phyloP scores from a whole-genome alignment of 2,797 vertebrate species.

The Paedocypris micromegethes region DNA sequence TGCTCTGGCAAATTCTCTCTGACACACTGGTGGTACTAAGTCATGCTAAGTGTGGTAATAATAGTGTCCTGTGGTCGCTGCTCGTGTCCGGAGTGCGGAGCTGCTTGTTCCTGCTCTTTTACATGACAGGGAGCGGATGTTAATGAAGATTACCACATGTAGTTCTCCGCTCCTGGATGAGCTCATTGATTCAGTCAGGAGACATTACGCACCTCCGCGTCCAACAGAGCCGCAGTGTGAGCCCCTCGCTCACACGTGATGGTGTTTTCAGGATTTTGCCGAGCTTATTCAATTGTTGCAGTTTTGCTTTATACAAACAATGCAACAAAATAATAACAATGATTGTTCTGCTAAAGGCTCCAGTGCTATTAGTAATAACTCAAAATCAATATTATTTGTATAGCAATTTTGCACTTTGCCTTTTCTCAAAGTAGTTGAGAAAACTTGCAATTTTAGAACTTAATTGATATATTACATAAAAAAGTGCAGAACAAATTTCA shows the following conservation, averaged over 20 bases:
- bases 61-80: slow-evolving; percentile 65
- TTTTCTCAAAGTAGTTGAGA: too few relatives aligned
- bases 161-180: slow-evolving; percentile 57
- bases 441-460: too few relatives aligned
- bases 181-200: slow-evolving; percentile 48
- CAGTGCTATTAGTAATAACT: too few relatives aligned
- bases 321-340: too few relatives aligned
- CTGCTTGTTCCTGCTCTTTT: slow-evolving; percentile 64
- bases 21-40: slow-evolving; percentile 77
- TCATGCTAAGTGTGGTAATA: slow-evolving; percentile 75
- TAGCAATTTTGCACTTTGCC: too few relatives aligned
- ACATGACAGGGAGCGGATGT: slow-evolving; percentile 75
- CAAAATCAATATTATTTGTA: too few relatives aligned
- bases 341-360: too few relatives aligned
- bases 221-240: slow-evolving; percentile 1
- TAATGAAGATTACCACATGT: slow-evolving; percentile 76
- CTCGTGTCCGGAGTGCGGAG: slow-evolving; percentile 59
- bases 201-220: slow-evolving; percentile 27
- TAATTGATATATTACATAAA: too few relatives aligned
- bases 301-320: too few relatives aligned
- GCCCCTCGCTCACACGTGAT: neutral
- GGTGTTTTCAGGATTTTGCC: too few relatives aligned
- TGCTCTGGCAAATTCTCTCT: slow-evolving; percentile 72
- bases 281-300: too few relatives aligned
- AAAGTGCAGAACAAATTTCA: too few relatives aligned